Evolutionary conservation across 2,888 invertebrate genomes (phyloP).

Genomic region (Celastrina argiolus): DNA sequence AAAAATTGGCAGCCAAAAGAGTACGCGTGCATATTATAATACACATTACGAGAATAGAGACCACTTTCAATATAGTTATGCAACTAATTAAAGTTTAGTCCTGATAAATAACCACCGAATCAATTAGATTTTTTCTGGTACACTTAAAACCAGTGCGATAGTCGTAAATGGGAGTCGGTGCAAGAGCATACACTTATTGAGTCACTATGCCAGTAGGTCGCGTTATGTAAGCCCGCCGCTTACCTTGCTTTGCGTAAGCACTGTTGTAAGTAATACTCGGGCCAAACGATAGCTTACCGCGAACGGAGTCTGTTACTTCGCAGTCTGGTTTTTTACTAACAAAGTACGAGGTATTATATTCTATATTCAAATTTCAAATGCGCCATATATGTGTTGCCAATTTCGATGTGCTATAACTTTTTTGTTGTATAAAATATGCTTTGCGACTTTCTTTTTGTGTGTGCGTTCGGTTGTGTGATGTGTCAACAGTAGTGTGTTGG

Average conservation of each 20-base stretch:
- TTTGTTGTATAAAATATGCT: not conserved
- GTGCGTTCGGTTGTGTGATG: not conserved
- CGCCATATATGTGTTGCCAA: not conserved
- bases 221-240: conserved; percentile 61
- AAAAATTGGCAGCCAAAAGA: not conserved
- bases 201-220: conserved; percentile 71
- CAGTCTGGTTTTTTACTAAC: conserved; percentile 4
- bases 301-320: conserved; percentile 25
- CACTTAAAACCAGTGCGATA: conserved; percentile 30
- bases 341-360: conserved; percentile 10
- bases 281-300: conserved; percentile 45
- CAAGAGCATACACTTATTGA: conserved; percentile 54
- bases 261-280: conserved; percentile 51
- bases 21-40: not conserved
- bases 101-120: not conserved
- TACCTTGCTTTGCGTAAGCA: conserved; percentile 66
- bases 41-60: not conserved
- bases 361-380: conserved; percentile 17
- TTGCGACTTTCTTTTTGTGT: conserved; percentile 7
- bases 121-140: not conserved
- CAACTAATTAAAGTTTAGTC: not conserved
- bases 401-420: not conserved
- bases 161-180: conserved; percentile 45
- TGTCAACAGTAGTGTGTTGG: not conserved
- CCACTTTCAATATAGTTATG: not conserved